phyloP scores from a whole-genome alignment of 2,888 invertebrate species.

The Noctua comes region DNA sequence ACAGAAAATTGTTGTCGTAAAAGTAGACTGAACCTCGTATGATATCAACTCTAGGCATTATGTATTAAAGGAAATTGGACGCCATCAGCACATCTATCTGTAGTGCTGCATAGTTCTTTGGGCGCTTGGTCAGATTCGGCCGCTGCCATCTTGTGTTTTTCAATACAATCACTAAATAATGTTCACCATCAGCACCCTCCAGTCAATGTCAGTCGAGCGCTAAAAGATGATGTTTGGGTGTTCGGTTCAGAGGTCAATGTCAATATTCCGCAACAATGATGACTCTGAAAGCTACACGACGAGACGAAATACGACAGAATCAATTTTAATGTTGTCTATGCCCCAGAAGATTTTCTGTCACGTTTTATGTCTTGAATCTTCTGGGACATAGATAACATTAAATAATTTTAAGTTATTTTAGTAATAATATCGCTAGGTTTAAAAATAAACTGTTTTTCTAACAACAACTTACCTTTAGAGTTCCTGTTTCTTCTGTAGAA shows the following conservation, averaged over 20 bases:
- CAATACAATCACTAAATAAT: neutral
- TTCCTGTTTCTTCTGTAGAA: conserved; percentile 85
- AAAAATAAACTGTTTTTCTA: neutral
- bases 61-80: neutral
- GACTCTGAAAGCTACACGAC: too few relatives aligned
- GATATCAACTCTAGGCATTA: neutral
- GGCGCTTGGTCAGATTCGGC: neutral
- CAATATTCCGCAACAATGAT: too few relatives aligned
- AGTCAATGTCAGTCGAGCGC: neutral
- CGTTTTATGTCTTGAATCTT: neutral
- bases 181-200: neutral
- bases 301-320: neutral
- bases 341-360: neutral
- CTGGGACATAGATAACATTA: neutral
- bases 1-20: neutral
- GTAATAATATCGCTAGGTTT: neutral
- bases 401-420: too few relatives aligned
- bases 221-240: neutral
- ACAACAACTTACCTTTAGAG: conserved; percentile 79
- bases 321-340: neutral
- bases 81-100: neutral
- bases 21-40: neutral
- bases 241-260: too few relatives aligned
- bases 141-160: neutral
- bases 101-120: neutral